Evolutionary conservation across 2,113 vertebrate species (phyloP).

Genomic region (Megalops atlanticus): DNA sequence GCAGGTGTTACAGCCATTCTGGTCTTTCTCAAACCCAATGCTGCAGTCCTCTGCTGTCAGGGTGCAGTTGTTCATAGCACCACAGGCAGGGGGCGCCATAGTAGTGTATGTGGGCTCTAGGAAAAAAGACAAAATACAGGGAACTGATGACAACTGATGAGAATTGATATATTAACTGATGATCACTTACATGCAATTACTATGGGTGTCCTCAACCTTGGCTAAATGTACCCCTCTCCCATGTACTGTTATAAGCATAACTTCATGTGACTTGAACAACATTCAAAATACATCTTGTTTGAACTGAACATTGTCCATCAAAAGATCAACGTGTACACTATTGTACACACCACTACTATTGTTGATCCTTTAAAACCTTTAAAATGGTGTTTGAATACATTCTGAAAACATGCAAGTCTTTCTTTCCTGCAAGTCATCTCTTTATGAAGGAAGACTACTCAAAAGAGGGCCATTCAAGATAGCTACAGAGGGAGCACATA

Average conservation of each 20-base stretch:
- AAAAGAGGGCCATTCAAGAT: too few species aligned
- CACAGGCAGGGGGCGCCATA: conserved; percentile 75
- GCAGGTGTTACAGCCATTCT: conserved; percentile 75
- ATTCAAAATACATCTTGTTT: neutral
- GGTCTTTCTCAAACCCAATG: conserved; percentile 75
- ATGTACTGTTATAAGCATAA: neutral
- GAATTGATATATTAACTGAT: too few species aligned
- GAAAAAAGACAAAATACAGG: conserved; percentile 16
- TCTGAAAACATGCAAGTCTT: neutral
- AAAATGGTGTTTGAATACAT: conserved; percentile 25
- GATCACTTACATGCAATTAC: neutral
- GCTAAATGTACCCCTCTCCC: neutral
- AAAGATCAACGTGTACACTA: conserved; percentile 5
- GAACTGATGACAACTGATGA: neutral
- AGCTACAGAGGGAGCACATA: too few species aligned
- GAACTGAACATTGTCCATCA: neutral
- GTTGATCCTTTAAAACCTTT: neutral
- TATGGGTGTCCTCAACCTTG: neutral
- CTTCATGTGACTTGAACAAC: neutral
- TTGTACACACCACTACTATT: neutral
- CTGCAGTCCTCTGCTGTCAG: conserved; percentile 74
- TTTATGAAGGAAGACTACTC: neutral
- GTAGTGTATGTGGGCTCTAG: conserved; percentile 80
- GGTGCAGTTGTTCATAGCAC: conserved; percentile 70
- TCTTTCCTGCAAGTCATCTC: too few species aligned